These are phyloP conservation scores for Phyllopteryx taeniolatus DNA, from an alignment of 2,113 vertebrate genomes.

Conservation along the genomic window DNA sequence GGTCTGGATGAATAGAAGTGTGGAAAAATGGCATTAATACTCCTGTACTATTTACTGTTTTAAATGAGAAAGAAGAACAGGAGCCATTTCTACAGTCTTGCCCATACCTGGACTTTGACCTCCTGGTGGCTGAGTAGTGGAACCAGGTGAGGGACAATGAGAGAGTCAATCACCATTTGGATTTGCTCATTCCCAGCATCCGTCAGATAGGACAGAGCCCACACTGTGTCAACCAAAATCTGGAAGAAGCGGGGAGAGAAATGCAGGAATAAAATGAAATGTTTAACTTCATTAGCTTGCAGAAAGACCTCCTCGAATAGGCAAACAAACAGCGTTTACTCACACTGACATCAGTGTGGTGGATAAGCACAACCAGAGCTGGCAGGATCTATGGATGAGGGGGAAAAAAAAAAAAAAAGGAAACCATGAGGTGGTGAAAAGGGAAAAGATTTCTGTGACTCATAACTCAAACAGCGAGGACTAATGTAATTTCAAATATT, in stretches of 20 bases:
- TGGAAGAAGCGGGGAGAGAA: slow-evolving; percentile 40
- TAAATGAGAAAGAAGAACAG: neutral
- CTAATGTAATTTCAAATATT: neutral
- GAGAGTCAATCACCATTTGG: slow-evolving; percentile 99
- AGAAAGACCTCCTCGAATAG: neutral
- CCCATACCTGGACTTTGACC: slow-evolving; percentile 95
- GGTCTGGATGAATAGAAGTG: slow-evolving; percentile 72
- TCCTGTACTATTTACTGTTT: neutral
- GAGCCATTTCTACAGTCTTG: neutral
- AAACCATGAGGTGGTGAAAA: slow-evolving; percentile 12
- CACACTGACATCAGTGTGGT: slow-evolving; percentile 98
- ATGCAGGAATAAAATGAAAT: neutral
- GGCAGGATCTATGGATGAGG: slow-evolving; percentile 84
- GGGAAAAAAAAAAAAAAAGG: neutral
- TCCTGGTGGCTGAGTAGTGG: slow-evolving; percentile 98
- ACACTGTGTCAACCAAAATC: slow-evolving; percentile 98
- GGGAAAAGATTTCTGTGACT: slow-evolving; percentile 1
- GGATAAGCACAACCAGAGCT: slow-evolving; percentile 94
- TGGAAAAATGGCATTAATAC: neutral
- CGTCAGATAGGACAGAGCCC: slow-evolving; percentile 97
- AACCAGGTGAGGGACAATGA: slow-evolving; percentile 94
- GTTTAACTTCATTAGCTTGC: neutral
- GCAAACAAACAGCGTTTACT: slow-evolving; percentile 68
- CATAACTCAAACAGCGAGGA: neutral
- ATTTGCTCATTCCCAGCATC: slow-evolving; percentile 99